A percentile compares a stretch with the other conserved stretches of the same genome.
Evolutionary conservation across 2,113 vertebrate species (phyloP).

Genomic region (Uria aalge): DNA sequence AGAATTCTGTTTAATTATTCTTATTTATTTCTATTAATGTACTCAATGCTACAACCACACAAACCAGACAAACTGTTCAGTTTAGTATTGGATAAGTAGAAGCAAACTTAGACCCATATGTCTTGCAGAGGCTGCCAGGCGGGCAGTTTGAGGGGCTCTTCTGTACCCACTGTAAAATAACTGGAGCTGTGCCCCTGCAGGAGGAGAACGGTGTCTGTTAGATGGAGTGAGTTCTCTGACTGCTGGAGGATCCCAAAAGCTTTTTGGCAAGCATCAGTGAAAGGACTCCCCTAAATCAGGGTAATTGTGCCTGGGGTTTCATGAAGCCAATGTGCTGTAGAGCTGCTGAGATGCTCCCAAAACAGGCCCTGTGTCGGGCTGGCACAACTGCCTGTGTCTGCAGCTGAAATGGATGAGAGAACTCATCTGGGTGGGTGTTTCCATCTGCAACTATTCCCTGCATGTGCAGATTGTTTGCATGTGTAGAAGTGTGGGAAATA

Average conservation of each 20-base stretch:
- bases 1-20: background rate
- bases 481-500: background rate
- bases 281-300: background rate
- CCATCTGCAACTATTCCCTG: background rate
- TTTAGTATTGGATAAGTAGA: background rate
- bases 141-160: background rate
- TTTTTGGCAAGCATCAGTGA: background rate
- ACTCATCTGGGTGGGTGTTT: background rate
- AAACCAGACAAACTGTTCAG: background rate
- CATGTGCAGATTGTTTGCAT: background rate
- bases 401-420: background rate
- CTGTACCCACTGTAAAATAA: background rate
- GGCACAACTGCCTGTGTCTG: background rate
- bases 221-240: background rate
- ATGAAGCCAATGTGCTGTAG: background rate
- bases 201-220: background rate
- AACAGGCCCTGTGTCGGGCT: background rate
- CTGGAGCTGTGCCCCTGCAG: background rate
- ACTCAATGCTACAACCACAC: background rate
- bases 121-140: background rate
- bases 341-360: background rate
- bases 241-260: background rate
- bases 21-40: background rate
- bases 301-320: background rate
- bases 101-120: rapidly evolving